Evolutionary conservation across 2,797 vertebrate genomes (phyloP).

Genomic region (Parotocinclus haroldoi): DNA sequence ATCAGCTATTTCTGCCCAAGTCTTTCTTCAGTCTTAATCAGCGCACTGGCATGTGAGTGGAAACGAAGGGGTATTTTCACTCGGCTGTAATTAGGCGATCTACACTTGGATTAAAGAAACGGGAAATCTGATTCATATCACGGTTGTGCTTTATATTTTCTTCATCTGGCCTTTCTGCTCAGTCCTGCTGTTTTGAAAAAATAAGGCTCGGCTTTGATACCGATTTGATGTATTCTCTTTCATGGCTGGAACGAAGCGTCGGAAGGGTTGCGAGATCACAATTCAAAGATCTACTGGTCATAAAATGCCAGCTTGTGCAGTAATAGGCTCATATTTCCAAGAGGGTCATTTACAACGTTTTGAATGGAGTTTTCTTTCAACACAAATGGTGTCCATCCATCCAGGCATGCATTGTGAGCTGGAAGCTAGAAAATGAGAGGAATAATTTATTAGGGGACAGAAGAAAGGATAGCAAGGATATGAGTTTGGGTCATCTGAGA

Average conservation of each 20-base stretch:
- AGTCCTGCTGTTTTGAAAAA: slow-evolving; percentile 31
- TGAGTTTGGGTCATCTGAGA: slow-evolving; percentile 14
- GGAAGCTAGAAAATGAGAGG: not conserved
- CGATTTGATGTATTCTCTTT: slow-evolving; percentile 30
- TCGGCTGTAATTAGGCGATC: slow-evolving; percentile 35
- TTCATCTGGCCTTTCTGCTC: slow-evolving; percentile 25
- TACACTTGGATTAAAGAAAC: slow-evolving; percentile 25
- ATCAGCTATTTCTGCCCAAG: slow-evolving; percentile 50
- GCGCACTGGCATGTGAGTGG: slow-evolving; percentile 52
- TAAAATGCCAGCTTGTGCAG: slow-evolving; percentile 20
- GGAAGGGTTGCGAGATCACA: slow-evolving; percentile 17
- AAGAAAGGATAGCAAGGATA: slow-evolving; percentile 5
- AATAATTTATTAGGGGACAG: slow-evolving; percentile 21
- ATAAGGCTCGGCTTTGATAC: slow-evolving; percentile 15
- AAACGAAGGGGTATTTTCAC: slow-evolving; percentile 53
- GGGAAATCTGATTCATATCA: slow-evolving; percentile 25
- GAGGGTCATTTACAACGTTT: slow-evolving; percentile 14
- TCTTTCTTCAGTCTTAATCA: slow-evolving; percentile 70
- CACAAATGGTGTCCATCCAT: slow-evolving; percentile 11
- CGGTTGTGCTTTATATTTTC: slow-evolving; percentile 12
- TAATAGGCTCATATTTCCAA: slow-evolving; percentile 27
- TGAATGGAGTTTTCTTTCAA: slow-evolving; percentile 13
- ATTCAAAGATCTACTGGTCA: slow-evolving; percentile 12
- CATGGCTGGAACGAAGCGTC: slow-evolving; percentile 6
- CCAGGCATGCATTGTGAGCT: slow-evolving; percentile 1